Percentiles rank a stretch among this genome's conserved stretches.
Conservation (phyloP, 2,888 invertebrate genomes). For the Mechanitis mazaeus region DNA sequence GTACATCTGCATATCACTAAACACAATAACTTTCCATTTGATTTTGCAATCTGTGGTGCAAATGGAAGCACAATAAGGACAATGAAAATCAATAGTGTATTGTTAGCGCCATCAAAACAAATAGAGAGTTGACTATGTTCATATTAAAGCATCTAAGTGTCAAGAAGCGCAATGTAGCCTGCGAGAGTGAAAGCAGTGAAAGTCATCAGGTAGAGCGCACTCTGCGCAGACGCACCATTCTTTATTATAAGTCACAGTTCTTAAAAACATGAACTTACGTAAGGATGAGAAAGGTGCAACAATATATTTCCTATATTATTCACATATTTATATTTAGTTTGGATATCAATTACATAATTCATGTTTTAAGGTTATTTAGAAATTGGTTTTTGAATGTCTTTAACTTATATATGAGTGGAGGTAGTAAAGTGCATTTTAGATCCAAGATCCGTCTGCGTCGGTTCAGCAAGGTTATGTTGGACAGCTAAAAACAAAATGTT, state of each 20-base stretch:
- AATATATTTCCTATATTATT: conserved; percentile 3
- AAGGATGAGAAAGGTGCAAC: conserved; percentile 12
- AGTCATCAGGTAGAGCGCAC: conserved; percentile 43
- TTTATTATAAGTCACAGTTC: conserved; percentile 45
- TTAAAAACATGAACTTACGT: conserved; percentile 22
- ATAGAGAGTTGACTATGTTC: conserved; percentile 61
- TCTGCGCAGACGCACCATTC: conserved; percentile 34
- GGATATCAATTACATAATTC: conserved; percentile 1
- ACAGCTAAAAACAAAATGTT: conserved; percentile 23
- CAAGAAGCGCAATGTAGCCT: conserved; percentile 52
- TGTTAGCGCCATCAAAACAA: conserved; percentile 64
- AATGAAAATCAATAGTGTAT: conserved; percentile 58
- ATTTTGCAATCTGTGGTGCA: conserved; percentile 58
- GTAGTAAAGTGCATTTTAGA: conserved; percentile 2
- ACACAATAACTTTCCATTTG: conserved; percentile 63
- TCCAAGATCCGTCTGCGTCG: background rate
- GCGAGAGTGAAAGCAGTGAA: conserved; percentile 73
- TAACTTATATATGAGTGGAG: background rate
- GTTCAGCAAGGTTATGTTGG: conserved; percentile 11
- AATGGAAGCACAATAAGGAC: conserved; percentile 59
- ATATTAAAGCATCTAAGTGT: conserved; percentile 43
- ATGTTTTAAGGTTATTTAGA: no score
- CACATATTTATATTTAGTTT: background rate
- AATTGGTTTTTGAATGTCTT: no score
- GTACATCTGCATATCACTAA: conserved; percentile 46